Evolutionary conservation across 2,797 vertebrate genomes (phyloP).

Genomic region (Pantherophis vulpinus): DNA sequence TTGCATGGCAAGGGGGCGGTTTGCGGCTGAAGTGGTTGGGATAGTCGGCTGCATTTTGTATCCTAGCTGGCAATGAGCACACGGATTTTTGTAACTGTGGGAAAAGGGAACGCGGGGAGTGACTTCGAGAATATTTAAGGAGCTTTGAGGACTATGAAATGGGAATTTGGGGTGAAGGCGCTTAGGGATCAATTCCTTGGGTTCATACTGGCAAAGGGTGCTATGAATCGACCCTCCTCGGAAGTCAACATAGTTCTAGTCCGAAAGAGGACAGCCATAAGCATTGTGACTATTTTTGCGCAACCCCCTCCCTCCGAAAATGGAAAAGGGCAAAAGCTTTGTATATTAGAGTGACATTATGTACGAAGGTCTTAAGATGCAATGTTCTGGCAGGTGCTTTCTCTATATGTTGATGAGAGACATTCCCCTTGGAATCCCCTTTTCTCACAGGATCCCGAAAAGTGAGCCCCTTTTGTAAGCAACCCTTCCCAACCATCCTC

Average conservation of each 20-base stretch:
- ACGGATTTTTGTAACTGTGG: not conserved
- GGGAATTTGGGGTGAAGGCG: no score
- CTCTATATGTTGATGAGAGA: not conserved
- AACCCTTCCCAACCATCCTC: not conserved
- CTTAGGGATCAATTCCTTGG: not conserved
- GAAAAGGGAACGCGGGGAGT: no score
- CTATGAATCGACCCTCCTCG: not conserved
- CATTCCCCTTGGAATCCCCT: not conserved
- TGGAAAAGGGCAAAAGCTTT: not conserved
- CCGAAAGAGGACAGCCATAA: not conserved
- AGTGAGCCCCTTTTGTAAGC: not conserved
- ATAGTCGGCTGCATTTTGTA: not conserved
- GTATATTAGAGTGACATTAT: not conserved
- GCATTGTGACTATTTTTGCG: not conserved
- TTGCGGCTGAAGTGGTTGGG: not conserved
- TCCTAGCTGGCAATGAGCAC: not conserved
- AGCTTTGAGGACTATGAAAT: not conserved
- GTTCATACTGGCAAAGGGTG: not conserved
- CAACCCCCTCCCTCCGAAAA: not conserved
- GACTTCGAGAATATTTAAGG: not conserved
- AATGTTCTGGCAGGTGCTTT: slow-evolving; percentile 9
- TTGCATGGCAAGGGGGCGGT: not conserved
- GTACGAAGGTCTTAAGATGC: not conserved
- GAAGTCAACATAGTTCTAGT: not conserved
- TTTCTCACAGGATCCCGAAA: not conserved